A percentile compares a stretch with the other conserved stretches of the same genome.
These are phyloP conservation scores for Stegodyphus dumicola DNA, from an alignment of 1,140 invertebrate genomes.

Conservation along the genomic window DNA sequence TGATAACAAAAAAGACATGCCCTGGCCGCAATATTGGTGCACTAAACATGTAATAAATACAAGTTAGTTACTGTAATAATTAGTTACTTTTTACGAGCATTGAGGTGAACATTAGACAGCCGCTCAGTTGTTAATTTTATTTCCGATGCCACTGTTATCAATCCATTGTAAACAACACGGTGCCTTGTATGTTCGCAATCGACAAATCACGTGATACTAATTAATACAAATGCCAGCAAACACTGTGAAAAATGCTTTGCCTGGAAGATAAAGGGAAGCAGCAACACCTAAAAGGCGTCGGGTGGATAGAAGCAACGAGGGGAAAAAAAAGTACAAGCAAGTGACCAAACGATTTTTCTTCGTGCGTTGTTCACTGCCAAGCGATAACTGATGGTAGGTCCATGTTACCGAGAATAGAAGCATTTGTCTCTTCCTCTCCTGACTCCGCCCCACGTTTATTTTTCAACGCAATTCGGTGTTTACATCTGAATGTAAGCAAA, in stretches of 20 bases:
- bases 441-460: constrained; percentile 45
- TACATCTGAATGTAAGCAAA: constrained; percentile 41
- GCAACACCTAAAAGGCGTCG: constrained; percentile 52
- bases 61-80: too few relatives aligned
- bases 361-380: constrained; percentile 45
- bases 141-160: too few relatives aligned
- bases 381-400: constrained; percentile 51
- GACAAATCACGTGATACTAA: background rate
- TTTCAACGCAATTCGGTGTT: constrained; percentile 41
- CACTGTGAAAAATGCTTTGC: constrained; percentile 6
- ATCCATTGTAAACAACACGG: too few relatives aligned
- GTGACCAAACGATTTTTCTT: constrained; percentile 57
- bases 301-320: background rate
- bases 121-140: too few relatives aligned
- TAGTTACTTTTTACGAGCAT: too few relatives aligned
- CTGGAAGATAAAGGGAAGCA: constrained; percentile 16
- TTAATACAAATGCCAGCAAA: background rate
- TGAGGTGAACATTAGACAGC: too few relatives aligned
- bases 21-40: too few relatives aligned
- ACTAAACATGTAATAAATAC: too few relatives aligned
- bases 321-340: background rate
- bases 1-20: too few relatives aligned
- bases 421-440: constrained; percentile 30
- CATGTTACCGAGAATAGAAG: constrained; percentile 52
- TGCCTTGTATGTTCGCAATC: too few relatives aligned